Percentiles rank a stretch among this genome's conserved stretches.
These are phyloP conservation scores for Dasyornis broadbenti DNA, from an alignment of 2,113 vertebrate species.

Conservation along the genomic window DNA sequence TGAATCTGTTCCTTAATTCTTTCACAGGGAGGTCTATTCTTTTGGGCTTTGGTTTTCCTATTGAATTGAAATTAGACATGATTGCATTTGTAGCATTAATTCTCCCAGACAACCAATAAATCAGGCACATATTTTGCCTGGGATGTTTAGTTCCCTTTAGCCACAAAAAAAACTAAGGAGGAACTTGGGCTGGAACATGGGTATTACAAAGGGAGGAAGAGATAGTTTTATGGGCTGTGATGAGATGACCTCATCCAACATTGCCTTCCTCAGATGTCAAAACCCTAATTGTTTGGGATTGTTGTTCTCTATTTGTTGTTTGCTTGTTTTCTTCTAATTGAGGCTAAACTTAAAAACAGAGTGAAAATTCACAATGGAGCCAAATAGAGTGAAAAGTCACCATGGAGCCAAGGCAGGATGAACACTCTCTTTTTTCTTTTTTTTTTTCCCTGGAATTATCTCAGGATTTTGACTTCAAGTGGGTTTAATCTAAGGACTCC, in stretches of 20 bases:
- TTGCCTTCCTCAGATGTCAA: conserved; percentile 46
- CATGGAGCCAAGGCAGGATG: background rate
- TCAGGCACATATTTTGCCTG: conserved; percentile 35
- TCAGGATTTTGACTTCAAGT: background rate
- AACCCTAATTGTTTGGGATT: background rate
- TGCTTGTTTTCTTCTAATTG: background rate
- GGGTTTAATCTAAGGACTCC: conserved; percentile 9
- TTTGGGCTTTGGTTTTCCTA: conserved; percentile 28
- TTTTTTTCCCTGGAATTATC: background rate
- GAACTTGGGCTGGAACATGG: conserved; percentile 19
- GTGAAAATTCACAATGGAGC: background rate
- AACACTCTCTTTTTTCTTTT: background rate
- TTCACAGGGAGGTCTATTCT: background rate
- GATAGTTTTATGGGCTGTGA: conserved; percentile 58
- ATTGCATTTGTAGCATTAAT: conserved; percentile 46
- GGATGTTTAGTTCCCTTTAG: conserved; percentile 11
- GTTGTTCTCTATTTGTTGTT: background rate
- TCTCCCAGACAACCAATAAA: conserved; percentile 41
- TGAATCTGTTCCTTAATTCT: conserved; percentile 34
- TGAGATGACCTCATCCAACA: conserved; percentile 50
- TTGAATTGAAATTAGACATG: conserved; percentile 44
- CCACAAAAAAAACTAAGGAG: conserved; percentile 4
- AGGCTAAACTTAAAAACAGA: background rate
- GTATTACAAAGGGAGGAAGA: conserved; percentile 43
- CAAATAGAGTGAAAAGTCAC: background rate